phyloP scores from a whole-genome alignment of 53 echinoderm and acorn worm genomes.

The Henricia sp. region DNA sequence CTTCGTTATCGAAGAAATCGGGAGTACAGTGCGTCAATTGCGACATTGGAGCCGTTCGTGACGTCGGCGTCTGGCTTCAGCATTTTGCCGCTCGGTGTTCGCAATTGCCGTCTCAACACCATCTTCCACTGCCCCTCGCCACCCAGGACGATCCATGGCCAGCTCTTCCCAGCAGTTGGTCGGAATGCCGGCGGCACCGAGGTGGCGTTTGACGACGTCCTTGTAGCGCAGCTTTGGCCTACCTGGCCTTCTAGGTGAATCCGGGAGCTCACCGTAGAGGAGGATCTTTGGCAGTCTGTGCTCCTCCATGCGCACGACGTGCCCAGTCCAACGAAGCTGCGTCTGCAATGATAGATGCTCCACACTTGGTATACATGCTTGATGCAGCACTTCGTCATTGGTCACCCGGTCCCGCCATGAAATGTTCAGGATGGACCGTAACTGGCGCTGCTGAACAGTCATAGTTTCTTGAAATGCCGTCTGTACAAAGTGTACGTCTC shows the following conservation, averaged over 20 bases:
- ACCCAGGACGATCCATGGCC: background rate
- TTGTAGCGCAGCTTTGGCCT: constrained; percentile 47
- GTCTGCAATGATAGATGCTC: background rate
- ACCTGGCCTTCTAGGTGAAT: constrained; percentile 18
- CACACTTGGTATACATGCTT: constrained; percentile 17
- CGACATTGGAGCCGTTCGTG: background rate
- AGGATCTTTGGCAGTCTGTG: constrained; percentile 12
- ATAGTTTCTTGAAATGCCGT: constrained; percentile 43
- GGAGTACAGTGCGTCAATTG: background rate
- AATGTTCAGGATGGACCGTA: constrained; percentile 34
- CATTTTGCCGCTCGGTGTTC: background rate
- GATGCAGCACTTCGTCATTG: constrained; percentile 63
- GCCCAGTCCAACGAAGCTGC: constrained; percentile 2
- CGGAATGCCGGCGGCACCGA: too few relatives aligned
- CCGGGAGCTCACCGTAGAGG: constrained; percentile 38
- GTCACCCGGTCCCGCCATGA: constrained; percentile 50
- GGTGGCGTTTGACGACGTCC: constrained; percentile 24
- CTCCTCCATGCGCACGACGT: constrained; percentile 13
- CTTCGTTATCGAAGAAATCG: background rate
- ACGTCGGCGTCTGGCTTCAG: background rate
- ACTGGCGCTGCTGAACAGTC: constrained; percentile 33
- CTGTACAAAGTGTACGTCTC: too few relatives aligned
- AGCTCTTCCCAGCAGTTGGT: constrained; percentile 4
- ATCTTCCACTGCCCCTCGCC: background rate
- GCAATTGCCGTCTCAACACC: background rate